A percentile compares a stretch with the other conserved stretches of the same genome.
Conservation (phyloP, 1,140 invertebrate species). For the Zeugodacus cucurbitae region DNA sequence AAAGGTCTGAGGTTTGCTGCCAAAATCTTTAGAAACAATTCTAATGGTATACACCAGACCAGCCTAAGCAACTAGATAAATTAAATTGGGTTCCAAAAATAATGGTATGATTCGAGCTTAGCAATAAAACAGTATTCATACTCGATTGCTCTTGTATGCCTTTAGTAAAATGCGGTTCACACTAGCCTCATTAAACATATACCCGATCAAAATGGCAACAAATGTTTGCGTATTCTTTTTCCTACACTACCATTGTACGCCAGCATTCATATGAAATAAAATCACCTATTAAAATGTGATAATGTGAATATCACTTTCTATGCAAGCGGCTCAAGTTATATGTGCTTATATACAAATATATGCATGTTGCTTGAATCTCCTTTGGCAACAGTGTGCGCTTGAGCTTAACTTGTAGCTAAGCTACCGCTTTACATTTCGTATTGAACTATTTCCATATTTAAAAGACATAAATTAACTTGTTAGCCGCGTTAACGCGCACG, state of each 20-base stretch:
- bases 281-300: background rate
- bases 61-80: no score
- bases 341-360: background rate
- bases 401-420: background rate
- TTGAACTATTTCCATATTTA: slow-evolving; percentile 37
- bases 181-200: no score
- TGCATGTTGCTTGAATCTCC: background rate
- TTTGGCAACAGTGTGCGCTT: background rate
- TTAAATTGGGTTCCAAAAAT: no score
- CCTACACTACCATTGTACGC: background rate
- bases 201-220: no score
- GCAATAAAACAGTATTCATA: no score
- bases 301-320: slow-evolving; percentile 11
- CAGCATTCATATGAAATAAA: background rate
- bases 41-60: no score
- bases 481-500: slow-evolving; percentile 14
- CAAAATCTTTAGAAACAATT: no score
- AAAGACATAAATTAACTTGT: slow-evolving; percentile 37
- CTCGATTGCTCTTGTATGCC: no score
- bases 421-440: slow-evolving; percentile 1
- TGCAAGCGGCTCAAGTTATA: background rate
- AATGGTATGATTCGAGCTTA: no score
- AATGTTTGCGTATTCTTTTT: background rate
- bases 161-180: no score
- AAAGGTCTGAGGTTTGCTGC: no score